Base-by-base conservation (phyloP, 2,113 vertebrate species). In the Apeltes quadracus region DNA sequence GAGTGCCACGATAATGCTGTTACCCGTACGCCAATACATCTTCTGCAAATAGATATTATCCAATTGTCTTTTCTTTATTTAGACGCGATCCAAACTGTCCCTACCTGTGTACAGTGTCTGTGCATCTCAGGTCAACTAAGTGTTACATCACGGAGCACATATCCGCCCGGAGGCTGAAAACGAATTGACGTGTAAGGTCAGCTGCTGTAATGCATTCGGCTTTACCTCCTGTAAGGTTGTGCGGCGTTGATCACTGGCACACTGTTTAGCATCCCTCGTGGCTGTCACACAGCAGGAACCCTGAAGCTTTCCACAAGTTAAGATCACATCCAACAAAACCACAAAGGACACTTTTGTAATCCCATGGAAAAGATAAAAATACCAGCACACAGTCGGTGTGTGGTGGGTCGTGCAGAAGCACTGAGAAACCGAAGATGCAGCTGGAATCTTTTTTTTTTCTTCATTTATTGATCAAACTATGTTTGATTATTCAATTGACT, bases 1-100 rank as follows among this genome's bases (percentile, higher is more conserved):
- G 87, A 88, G 86, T 86, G 88, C 89, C 86, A 87, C 69, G 70
- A 81, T 89, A 89, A 90, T 87, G 64, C 85, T 81, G 84, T 90
- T 90, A 92, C 85, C 81, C 72, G 69, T 87, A 86, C 80, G 81
- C 87, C 78, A 72, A 66, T 63, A 71, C 41, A 43, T 84, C 81
- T 46, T 84, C 87, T 82, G 70, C 67, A 88, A 88, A 88, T 85
- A 87, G 82, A 84, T 77, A 75, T 82, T 80, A 90, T 90, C 75
- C 76, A 34, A 75, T 86, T 87, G 76, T 82, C 83, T 83, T 73
- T 62, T 70, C 90, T 89, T 90, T 87, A 83, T 87, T 87, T 89
- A 87, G 87, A 84, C 38, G 43, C 32, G 38, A 74, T 65, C 53
- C 62, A 75, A 86, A 82, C 53, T 59, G 56, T 69, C 69, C 69